Base-by-base conservation (phyloP, 92 coral and sea anemone species). In the Bergia puertoricense region DNA sequence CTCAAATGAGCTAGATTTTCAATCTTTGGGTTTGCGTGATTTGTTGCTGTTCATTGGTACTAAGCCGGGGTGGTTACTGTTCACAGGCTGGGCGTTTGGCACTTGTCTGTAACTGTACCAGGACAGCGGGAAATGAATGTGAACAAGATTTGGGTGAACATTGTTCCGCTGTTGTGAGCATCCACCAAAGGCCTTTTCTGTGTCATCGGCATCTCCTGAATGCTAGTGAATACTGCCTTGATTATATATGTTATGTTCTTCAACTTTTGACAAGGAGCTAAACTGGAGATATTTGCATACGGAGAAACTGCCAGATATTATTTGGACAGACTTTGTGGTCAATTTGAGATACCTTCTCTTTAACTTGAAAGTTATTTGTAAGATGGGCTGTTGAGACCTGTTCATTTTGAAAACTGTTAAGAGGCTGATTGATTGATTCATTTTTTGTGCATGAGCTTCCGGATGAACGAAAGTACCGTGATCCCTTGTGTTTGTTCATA, bases 11-110 rank as follows among this genome's bases (percentile, higher is more conserved):
- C 79, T 76, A 11, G 36, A 42, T 81, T 80, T 56, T 56, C 30
- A 80, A 22, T 40, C 30, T 15, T 80, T 81, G 71, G 50, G 22
- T 81, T 62, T 59, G 45, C 85, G 13, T 20, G 51, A 45, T 77
- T 56, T 57, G 85, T 80, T 81, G 85, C 56, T 50, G 85, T 56
- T 74, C 50, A 41, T 74, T 76, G 9, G 85, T 81, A 62, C 85
- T 57, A 42, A 77, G 81, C 81, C 56, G 14, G 40, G 81, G 7
- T 45, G 81, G 69, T 77, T 77, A 43, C 81, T 77, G 36, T 77
- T 77, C 56, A 48, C 81, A 77, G 81, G 81, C 81, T 77, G 45
- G 45, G 59, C 81, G 59, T 77, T 77, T 16, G 81, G 81, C 38
- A 22, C 38, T 18, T 77, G 81, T 77, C 54, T 77, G 9, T 77